These are phyloP conservation scores for Styela plicata DNA, from an alignment of 23 tunicate genomes.

Conservation along the genomic window DNA sequence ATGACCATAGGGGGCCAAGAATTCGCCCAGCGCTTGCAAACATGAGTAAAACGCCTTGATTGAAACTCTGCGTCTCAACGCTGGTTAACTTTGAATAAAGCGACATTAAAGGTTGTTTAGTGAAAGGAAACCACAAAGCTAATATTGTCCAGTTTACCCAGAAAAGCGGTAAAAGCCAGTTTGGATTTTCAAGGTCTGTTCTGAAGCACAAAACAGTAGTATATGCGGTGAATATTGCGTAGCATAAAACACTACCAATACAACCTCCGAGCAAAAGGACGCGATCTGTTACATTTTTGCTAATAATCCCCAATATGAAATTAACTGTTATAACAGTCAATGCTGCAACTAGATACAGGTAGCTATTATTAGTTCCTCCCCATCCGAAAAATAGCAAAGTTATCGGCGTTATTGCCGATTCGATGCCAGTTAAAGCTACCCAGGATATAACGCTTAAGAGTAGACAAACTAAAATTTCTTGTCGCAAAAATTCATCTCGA, in stretches of 20 bases:
- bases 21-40: background rate
- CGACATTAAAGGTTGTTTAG: background rate
- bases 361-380: constrained; percentile 52
- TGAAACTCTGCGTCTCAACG: background rate
- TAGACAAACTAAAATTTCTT: constrained; percentile 69
- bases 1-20: background rate
- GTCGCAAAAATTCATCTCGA: constrained; percentile 18
- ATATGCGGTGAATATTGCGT: background rate
- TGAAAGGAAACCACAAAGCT: background rate
- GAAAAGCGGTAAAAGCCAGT: background rate
- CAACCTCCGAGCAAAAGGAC: background rate
- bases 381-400: constrained; percentile 46
- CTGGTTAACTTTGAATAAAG: background rate
- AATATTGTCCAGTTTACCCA: background rate
- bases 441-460: constrained; percentile 35
- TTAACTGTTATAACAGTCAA: constrained; percentile 14
- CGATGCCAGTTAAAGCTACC: constrained; percentile 62
- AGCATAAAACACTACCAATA: too few relatives aligned
- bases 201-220: background rate
- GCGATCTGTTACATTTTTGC: background rate
- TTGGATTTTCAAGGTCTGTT: background rate
- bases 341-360: constrained; percentile 45
- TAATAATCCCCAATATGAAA: background rate
- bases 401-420: constrained; percentile 64
- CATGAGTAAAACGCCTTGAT: background rate